Evolutionary conservation across 2,113 vertebrate species (phyloP), one percentile per base, ranked within the genome.

Genomic region (Aegithalos caudatus): DNA sequence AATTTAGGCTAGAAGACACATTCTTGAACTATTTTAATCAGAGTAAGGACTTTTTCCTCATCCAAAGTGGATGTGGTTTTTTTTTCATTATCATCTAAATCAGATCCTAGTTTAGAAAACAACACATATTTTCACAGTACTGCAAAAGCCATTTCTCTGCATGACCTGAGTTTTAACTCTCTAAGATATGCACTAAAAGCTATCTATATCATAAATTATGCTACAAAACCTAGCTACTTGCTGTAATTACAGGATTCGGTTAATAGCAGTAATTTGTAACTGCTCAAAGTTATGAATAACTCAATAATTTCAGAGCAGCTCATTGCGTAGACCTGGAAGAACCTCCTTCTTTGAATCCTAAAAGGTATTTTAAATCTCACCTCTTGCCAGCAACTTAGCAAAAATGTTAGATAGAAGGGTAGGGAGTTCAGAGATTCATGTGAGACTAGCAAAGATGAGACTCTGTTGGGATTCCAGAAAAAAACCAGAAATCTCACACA

Each of bases 231-330:
- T 62, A 88, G 33, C 54, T 77, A 81, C 85, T 86, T 71, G 44
- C 51, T 95, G 64, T 93, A 94, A 96, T 90, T 94, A 88, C 64
- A 93, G 53, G 48, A 88, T 77, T 95, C 0, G 0, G 74, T 83
- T 96, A 92, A 94, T 86, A 92, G 85, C 60, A 78, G 85, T 86
- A 58, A 92, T 95, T 97, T 94, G 60, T 86, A 88, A 86, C 72
- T 83, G 76, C 79, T 86, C 56, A 53, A 83, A 88, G 64, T 94
- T 94, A 90, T 56, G 38, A 70, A 93, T 93, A 93, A 96, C 92
- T 94, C 88, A 81, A 9, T 94, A 90, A 94, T 92, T 88, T 88
- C 86, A 90, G 82, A 61, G 76, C 27, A 88, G 60, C 48, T 94
- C 69, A 33, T 86, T 88, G 82, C 72, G 28, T 86, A 45, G 56